Conservation (phyloP, 2,888 invertebrate genomes). For the Orchesella flavescens region DNA sequence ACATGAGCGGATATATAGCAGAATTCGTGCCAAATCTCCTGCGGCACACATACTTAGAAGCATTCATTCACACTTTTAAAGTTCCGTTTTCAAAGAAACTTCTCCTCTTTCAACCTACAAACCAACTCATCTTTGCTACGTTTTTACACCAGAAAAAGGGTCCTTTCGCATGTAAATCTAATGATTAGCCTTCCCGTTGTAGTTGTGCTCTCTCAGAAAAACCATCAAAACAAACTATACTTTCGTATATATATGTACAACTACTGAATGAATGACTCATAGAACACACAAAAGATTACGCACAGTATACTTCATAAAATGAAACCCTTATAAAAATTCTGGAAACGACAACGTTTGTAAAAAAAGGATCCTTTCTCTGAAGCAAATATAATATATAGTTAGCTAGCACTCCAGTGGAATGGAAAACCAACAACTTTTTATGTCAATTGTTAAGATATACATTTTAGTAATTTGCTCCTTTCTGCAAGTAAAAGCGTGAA, state of each 20-base stretch:
- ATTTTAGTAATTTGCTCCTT: too few species aligned
- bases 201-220: slow-evolving; percentile 28
- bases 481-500: too few species aligned
- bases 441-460: too few species aligned
- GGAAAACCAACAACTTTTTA: too few species aligned
- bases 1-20: neutral
- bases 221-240: neutral
- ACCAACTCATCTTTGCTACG: neutral
- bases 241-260: neutral
- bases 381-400: too few species aligned
- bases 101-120: slow-evolving; percentile 8
- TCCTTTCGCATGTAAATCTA: slow-evolving; percentile 49
- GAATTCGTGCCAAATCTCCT: slow-evolving; percentile 45
- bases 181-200: slow-evolving; percentile 56
- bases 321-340: too few species aligned
- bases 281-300: neutral
- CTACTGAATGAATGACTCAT: slow-evolving; percentile 25
- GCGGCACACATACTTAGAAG: slow-evolving; percentile 20
- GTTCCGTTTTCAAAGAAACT: slow-evolving; percentile 24
- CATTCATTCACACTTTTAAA: slow-evolving; percentile 52
- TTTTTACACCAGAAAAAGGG: slow-evolving; percentile 18
- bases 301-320: neutral
- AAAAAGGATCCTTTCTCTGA: too few species aligned
- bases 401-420: too few species aligned
- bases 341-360: too few species aligned